These are phyloP conservation scores for Archocentrus centrarchus DNA, from an alignment of 2,113 vertebrate species.

Conservation along the genomic window DNA sequence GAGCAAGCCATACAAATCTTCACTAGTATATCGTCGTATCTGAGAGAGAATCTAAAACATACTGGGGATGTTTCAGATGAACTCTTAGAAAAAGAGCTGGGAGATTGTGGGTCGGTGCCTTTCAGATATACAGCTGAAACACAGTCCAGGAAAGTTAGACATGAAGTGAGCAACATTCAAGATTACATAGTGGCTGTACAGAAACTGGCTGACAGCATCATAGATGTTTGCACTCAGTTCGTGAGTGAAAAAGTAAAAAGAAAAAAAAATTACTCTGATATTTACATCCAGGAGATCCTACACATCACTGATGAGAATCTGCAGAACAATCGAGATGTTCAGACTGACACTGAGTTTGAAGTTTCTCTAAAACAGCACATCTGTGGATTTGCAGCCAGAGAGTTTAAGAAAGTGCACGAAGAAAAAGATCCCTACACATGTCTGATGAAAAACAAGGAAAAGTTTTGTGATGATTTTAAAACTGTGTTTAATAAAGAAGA, in stretches of 20 bases:
- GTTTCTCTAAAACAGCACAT: constrained; percentile 70
- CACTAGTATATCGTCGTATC: fast-evolving
- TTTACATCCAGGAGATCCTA: constrained; percentile 68
- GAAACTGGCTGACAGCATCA: constrained; percentile 29
- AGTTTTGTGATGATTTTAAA: constrained; percentile 51
- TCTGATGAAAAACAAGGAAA: constrained; percentile 46
- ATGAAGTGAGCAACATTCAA: fast-evolving
- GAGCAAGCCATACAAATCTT: neutral
- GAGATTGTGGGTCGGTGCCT: neutral
- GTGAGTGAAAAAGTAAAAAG: neutral
- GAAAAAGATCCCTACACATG: constrained; percentile 56
- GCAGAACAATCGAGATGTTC: neutral
- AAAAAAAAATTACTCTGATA: constrained; percentile 60
- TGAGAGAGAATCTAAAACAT: constrained; percentile 23
- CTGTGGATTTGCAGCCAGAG: constrained; percentile 59
- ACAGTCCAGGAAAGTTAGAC: fast-evolving
- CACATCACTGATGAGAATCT: constrained; percentile 47
- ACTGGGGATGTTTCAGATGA: constrained; percentile 31
- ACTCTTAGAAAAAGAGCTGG: fast-evolving
- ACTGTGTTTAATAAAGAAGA: constrained; percentile 64
- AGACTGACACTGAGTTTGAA: constrained; percentile 27
- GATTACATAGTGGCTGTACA: neutral
- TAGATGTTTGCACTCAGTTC: neutral
- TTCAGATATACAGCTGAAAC: constrained; percentile 17
- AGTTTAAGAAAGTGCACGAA: constrained; percentile 66